phyloP scores from a whole-genome alignment of 2,113 vertebrate species.

The Felis chaus region DNA sequence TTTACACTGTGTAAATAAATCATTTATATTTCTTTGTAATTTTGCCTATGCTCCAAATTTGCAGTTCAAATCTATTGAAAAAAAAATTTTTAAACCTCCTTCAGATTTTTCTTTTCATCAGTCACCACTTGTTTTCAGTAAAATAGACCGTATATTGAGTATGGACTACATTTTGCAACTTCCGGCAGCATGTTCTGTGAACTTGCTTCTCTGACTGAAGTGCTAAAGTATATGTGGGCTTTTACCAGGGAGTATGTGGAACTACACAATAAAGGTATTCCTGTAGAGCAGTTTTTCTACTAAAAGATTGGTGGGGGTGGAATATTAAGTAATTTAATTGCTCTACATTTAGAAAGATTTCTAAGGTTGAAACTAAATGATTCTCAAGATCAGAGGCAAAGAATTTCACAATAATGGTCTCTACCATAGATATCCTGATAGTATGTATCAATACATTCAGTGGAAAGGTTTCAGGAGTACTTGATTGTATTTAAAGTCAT shows the following conservation, averaged over 20 bases:
- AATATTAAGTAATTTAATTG: conserved; percentile 31
- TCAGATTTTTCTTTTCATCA: neutral
- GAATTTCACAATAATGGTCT: neutral
- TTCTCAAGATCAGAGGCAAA: neutral
- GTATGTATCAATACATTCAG: neutral
- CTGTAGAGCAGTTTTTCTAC: neutral
- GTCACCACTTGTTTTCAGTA: neutral
- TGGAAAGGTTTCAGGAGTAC: neutral
- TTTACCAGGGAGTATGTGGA: neutral
- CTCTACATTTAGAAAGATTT: neutral
- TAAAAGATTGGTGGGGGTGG: neutral
- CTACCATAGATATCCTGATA: neutral
- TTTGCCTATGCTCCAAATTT: conserved; percentile 24
- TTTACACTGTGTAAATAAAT: neutral
- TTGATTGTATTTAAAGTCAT: conserved; percentile 18
- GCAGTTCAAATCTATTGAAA: neutral
- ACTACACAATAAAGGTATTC: neutral
- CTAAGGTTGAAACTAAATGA: conserved; percentile 12
- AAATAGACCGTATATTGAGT: neutral
- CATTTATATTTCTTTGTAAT: neutral
- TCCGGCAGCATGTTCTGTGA: neutral
- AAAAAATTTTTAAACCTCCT: neutral
- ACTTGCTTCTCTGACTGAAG: neutral
- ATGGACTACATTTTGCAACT: neutral
- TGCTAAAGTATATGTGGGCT: neutral